Percentiles rank a stretch among this genome's conserved stretches.
Conservation (phyloP, 2,888 invertebrate species). For the Cryptophagus acutangulus region DNA sequence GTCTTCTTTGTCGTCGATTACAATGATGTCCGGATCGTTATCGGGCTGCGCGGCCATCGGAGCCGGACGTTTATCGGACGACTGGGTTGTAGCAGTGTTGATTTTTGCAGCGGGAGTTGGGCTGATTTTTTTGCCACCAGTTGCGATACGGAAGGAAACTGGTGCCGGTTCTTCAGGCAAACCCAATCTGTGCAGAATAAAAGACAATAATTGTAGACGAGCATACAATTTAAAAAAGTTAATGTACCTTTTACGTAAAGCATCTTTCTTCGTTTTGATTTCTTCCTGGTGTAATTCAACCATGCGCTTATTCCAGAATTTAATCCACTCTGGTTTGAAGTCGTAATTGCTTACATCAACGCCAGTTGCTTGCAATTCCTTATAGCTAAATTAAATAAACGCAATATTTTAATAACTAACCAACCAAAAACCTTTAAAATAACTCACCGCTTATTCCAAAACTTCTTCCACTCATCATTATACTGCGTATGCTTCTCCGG, state of each 20-base stretch:
- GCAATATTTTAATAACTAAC: neutral
- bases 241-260: constrained; percentile 56
- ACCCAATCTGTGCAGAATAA: constrained; percentile 27
- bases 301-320: constrained; percentile 79
- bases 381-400: constrained; percentile 29
- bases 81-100: constrained; percentile 4
- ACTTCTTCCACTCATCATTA: constrained; percentile 85
- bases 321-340: constrained; percentile 85
- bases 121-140: constrained; percentile 14
- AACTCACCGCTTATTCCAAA: constrained; percentile 68
- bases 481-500: constrained; percentile 86
- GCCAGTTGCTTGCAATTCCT: constrained; percentile 36
- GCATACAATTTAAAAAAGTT: constrained; percentile 4
- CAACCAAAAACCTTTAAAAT: no score
- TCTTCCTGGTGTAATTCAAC: constrained; percentile 70
- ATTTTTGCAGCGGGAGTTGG: neutral
- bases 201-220: neutral
- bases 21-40: constrained; percentile 38
- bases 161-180: constrained; percentile 42
- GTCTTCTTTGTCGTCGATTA: constrained; percentile 43
- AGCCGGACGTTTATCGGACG: constrained; percentile 14
- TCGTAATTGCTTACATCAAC: constrained; percentile 76
- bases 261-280: constrained; percentile 60
- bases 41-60: constrained; percentile 42
- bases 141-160: constrained; percentile 45